Conservation (phyloP, 2,113 vertebrate species). For the Patagioenas fasciata region DNA sequence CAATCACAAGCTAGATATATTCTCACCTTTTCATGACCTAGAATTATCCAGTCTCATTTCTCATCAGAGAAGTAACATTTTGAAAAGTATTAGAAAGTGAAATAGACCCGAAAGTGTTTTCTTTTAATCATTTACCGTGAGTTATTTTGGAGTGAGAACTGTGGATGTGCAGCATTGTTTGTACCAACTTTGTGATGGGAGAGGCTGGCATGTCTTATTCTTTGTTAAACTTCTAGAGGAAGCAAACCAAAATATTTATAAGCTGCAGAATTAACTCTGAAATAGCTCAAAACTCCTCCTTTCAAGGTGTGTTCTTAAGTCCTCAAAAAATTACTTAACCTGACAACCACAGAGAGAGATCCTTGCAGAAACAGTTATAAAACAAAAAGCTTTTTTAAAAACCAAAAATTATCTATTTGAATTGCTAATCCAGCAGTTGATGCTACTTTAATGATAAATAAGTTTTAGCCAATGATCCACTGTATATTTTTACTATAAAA, state of each 20-base stretch:
- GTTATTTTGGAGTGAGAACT: accelerated
- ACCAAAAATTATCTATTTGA: neutral
- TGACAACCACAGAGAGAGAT: neutral
- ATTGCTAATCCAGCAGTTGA: neutral
- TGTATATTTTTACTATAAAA: neutral
- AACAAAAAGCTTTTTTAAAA: neutral
- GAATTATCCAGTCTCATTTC: neutral
- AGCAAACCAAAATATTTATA: neutral
- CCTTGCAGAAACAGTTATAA: neutral
- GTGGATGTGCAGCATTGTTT: neutral
- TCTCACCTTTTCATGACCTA: neutral
- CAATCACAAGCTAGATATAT: neutral
- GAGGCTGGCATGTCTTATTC: neutral
- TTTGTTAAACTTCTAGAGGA: neutral
- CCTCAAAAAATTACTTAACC: neutral
- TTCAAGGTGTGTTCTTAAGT: neutral
- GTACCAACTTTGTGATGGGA: neutral
- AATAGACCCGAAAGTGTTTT: neutral
- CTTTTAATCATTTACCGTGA: neutral
- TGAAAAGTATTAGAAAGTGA: neutral
- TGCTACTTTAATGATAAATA: neutral
- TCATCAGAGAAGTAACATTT: neutral
- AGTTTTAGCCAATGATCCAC: neutral
- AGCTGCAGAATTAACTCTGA: neutral
- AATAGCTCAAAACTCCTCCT: neutral